A percentile compares a stretch with the other conserved stretches of the same genome.
Evolutionary conservation across 2,888 invertebrate genomes (phyloP).

Genomic region (Parnassius glacialis): DNA sequence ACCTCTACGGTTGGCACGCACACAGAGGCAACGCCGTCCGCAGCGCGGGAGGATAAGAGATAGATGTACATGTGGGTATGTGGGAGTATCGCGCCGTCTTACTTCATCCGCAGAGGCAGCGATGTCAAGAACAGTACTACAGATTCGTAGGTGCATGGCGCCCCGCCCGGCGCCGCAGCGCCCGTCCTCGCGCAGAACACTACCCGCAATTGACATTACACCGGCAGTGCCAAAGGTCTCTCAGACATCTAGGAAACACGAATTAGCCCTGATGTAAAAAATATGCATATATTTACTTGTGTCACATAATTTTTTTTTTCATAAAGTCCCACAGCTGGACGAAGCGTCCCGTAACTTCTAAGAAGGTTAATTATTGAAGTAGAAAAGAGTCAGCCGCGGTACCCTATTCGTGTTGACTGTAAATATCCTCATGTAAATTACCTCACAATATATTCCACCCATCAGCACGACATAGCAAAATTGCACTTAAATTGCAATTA

Average conservation of each 20-base stretch:
- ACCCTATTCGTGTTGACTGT: no score
- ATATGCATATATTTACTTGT: no score
- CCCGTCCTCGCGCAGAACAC: slow-evolving; percentile 41
- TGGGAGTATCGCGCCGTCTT: slow-evolving; percentile 29
- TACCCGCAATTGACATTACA: slow-evolving; percentile 61
- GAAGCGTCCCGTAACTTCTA: no score
- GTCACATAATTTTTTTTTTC: no score
- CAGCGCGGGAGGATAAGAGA: slow-evolving; percentile 10
- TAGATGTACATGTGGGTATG: slow-evolving; percentile 7
- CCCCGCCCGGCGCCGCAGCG: slow-evolving; percentile 44
- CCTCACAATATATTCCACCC: no score
- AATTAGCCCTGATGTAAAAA: slow-evolving; percentile 15
- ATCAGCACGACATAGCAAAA: no score
- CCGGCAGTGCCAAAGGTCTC: slow-evolving; percentile 45
- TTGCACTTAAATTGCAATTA: no score
- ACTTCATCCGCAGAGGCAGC: slow-evolving; percentile 36
- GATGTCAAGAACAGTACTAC: slow-evolving; percentile 34
- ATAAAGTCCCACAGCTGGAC: no score
- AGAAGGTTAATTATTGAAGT: no score
- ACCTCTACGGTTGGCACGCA: slow-evolving; percentile 25
- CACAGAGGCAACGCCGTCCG: slow-evolving; percentile 17
- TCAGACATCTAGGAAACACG: slow-evolving; percentile 26
- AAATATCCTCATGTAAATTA: no score
- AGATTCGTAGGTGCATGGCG: slow-evolving; percentile 36
- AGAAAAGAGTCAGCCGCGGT: no score